Evolutionary conservation across 2,888 invertebrate species (phyloP).

Genomic region (Meliscaeva auricollis): DNA sequence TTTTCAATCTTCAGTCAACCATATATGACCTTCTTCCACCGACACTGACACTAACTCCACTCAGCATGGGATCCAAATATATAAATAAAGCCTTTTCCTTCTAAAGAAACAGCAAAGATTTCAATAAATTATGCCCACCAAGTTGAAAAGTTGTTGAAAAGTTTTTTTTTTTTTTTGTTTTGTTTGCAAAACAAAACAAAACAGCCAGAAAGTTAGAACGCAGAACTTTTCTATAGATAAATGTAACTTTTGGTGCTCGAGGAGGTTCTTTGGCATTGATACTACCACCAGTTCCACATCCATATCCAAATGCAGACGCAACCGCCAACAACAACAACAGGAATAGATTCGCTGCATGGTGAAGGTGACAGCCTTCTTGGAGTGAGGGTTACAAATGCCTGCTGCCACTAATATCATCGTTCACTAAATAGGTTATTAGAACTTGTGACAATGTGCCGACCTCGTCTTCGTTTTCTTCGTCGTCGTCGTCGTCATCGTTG

Average conservation of each 20-base stretch:
- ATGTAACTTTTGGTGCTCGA: slow-evolving; percentile 11
- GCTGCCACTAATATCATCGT: slow-evolving; percentile 62
- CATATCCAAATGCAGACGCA: slow-evolving; percentile 31
- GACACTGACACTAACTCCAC: slow-evolving; percentile 48
- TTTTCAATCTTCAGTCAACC: slow-evolving; percentile 33
- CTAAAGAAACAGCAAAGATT: slow-evolving; percentile 42
- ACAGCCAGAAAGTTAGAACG: neutral
- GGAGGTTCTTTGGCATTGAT: slow-evolving; percentile 23
- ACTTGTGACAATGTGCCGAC: slow-evolving; percentile 65
- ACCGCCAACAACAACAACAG: neutral
- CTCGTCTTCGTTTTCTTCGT: neutral
- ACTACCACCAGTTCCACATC: slow-evolving; percentile 29
- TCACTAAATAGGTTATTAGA: slow-evolving; percentile 75
- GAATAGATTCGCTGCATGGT: neutral
- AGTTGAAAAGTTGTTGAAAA: slow-evolving; percentile 35
- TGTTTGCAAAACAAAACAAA: too few relatives aligned
- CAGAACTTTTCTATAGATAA: neutral
- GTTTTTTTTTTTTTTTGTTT: slow-evolving; percentile 18
- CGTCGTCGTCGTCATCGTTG: neutral
- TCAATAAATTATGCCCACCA: slow-evolving; percentile 69
- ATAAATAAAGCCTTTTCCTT: slow-evolving; percentile 43
- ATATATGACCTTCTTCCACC: slow-evolving; percentile 70
- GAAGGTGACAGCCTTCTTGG: slow-evolving; percentile 48
- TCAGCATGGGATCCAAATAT: slow-evolving; percentile 61
- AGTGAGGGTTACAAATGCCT: slow-evolving; percentile 51